phyloP scores from a whole-genome alignment of 2,797 vertebrate species.

The Enteromius argenteus region DNA sequence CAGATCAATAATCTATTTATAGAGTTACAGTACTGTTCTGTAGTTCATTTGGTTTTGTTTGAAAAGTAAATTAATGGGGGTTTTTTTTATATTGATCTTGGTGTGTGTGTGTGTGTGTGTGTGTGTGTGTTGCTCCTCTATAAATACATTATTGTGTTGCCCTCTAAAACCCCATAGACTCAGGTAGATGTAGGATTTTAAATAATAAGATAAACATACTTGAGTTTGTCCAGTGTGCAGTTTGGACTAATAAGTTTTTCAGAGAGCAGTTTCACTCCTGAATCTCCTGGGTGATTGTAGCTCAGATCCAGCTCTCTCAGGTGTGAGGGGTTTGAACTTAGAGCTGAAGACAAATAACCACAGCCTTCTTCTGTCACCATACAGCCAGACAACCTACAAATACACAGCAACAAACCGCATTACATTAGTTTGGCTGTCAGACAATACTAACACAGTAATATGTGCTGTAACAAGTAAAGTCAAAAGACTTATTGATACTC shows the following conservation, averaged over 20 bases:
- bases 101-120: no score
- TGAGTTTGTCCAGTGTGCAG: neutral
- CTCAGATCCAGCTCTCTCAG: neutral
- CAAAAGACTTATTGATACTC: neutral
- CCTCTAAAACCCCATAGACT: no score
- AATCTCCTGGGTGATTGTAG: neutral
- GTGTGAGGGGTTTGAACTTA: neutral
- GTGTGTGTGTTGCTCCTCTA: no score
- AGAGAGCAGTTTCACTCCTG: neutral
- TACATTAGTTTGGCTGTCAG: neutral
- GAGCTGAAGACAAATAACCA: neutral
- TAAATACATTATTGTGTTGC: no score
- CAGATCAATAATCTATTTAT: no score
- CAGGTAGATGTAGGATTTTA: no score
- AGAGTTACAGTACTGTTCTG: no score
- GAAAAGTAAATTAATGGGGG: no score
- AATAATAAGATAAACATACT: neutral
- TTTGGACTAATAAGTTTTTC: neutral
- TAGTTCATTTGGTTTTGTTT: no score
- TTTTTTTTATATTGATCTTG: no score
- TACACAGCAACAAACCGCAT: neutral
- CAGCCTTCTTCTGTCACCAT: neutral
- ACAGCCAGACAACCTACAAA: neutral
- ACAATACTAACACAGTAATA: neutral
- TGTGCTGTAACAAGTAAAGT: neutral